Conservation (phyloP, 1,140 invertebrate genomes). For the Nixonia krombeini region DNA sequence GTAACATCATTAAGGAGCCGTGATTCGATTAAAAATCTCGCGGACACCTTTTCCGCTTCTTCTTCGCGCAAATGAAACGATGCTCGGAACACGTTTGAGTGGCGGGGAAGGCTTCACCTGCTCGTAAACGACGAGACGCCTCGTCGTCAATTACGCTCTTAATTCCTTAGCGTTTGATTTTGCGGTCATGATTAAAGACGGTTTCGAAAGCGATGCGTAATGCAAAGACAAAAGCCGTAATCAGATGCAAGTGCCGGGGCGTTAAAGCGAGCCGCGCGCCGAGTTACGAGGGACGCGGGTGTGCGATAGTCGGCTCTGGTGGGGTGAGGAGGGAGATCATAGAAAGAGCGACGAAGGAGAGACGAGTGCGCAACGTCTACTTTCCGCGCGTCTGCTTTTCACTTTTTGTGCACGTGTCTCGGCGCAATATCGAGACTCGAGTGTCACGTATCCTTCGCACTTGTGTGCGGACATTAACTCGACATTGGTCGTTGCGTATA, state of each 20-base stretch:
- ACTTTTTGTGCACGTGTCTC: not conserved
- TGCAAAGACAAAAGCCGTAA: slow-evolving; percentile 46
- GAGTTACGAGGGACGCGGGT: no score
- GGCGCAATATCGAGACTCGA: slow-evolving; percentile 1
- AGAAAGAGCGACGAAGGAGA: not conserved
- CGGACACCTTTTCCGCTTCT: no score
- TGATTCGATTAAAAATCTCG: no score
- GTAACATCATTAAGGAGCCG: no score
- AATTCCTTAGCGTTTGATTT: slow-evolving; percentile 27
- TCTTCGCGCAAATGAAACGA: no score
- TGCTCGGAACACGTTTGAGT: no score
- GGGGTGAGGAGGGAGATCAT: not conserved
- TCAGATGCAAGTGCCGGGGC: slow-evolving; percentile 36
- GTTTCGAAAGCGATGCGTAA: slow-evolving; percentile 45
- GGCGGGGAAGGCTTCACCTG: no score
- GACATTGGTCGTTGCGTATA: slow-evolving; percentile 42
- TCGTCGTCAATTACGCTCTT: not conserved
- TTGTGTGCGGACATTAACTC: slow-evolving; percentile 25
- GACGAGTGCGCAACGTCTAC: no score
- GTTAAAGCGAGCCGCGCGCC: slow-evolving; percentile 29
- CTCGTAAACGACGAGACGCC: no score
- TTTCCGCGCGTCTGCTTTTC: slow-evolving; percentile 1
- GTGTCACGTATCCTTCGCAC: slow-evolving; percentile 2
- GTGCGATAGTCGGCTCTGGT: no score
- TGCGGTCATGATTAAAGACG: slow-evolving; percentile 43